Evolutionary conservation across 2,113 vertebrate genomes (phyloP).

Genomic region (Microcebus murinus): DNA sequence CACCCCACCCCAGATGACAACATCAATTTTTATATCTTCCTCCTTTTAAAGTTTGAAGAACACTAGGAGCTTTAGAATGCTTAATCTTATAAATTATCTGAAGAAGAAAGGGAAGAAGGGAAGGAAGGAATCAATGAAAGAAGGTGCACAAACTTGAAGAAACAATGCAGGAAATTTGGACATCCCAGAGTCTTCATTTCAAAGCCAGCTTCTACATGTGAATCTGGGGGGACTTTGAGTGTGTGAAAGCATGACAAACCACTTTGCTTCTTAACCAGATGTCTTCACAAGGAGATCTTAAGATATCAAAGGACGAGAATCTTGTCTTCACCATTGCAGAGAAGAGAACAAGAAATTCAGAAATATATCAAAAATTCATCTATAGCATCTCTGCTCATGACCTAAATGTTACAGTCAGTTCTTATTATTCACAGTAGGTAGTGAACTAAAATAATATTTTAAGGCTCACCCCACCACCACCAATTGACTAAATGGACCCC

Average conservation of each 20-base stretch:
- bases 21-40: neutral
- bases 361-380: neutral
- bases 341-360: neutral
- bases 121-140: neutral
- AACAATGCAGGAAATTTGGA: neutral
- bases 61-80: neutral
- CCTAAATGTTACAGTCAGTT: neutral
- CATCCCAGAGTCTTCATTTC: neutral
- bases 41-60: constrained; percentile 13
- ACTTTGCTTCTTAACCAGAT: neutral
- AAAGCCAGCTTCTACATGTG: neutral
- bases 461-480: too few relatives aligned
- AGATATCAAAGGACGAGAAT: neutral
- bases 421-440: neutral
- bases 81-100: neutral
- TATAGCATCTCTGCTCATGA: neutral
- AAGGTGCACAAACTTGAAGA: neutral
- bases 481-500: too few relatives aligned
- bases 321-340: neutral
- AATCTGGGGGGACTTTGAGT: neutral
- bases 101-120: neutral
- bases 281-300: neutral
- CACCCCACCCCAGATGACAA: neutral
- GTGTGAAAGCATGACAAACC: neutral
- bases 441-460: too few relatives aligned